Evolutionary conservation across 2,113 vertebrate genomes (phyloP).

Genomic region (Eira barbara): DNA sequence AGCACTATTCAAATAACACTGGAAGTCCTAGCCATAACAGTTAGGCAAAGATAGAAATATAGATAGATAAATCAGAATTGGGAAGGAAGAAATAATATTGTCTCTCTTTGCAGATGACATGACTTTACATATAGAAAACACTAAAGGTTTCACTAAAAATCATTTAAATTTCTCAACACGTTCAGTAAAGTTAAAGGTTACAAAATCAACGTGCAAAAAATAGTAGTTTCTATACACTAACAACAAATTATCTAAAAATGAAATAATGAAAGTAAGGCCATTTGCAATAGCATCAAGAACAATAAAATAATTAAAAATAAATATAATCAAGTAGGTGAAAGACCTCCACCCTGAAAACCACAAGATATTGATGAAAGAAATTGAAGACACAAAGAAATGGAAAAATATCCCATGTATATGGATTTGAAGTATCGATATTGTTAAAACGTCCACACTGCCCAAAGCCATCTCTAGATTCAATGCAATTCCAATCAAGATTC

Average conservation of each 20-base stretch:
- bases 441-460: neutral
- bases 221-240: neutral
- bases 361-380: neutral
- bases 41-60: neutral
- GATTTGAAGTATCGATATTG: neutral
- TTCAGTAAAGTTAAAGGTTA: neutral
- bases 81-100: neutral
- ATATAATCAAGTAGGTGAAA: neutral
- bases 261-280: neutral
- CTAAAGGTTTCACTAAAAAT: neutral
- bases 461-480: neutral
- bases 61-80: neutral
- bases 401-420: neutral
- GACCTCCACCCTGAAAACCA: neutral
- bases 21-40: neutral
- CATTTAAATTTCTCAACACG: neutral
- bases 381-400: neutral
- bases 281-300: neutral
- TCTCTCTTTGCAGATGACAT: neutral
- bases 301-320: neutral
- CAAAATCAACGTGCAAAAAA: neutral
- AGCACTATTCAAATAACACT: neutral
- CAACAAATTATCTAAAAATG: neutral
- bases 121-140: neutral
- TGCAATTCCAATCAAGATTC: neutral